phyloP scores from a whole-genome alignment of 2,888 invertebrate genomes.

The Myopa tessellatipennis region DNA sequence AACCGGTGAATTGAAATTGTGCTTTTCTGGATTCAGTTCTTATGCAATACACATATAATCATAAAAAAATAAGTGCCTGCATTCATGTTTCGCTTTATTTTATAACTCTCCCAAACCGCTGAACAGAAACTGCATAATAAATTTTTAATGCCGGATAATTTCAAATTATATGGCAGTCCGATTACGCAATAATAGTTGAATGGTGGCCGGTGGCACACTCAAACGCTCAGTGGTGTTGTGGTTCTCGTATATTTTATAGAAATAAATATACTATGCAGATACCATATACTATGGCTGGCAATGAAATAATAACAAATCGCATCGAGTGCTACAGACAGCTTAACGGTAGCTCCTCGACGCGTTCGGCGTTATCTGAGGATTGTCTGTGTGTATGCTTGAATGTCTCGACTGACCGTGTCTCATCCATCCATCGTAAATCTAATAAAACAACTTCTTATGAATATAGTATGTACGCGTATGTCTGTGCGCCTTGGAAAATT shows the following conservation, averaged over 20 bases:
- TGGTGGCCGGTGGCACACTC: too few species aligned
- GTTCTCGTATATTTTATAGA: not conserved
- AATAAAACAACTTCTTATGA: conserved; percentile 29
- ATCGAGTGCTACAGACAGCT: not conserved
- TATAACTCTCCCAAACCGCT: not conserved
- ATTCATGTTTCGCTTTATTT: too few species aligned
- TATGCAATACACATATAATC: too few species aligned
- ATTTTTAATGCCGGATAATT: not conserved
- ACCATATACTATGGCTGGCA: not conserved
- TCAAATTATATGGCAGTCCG: not conserved
- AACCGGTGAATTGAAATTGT: too few species aligned
- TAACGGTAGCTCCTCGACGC: conserved; percentile 8
- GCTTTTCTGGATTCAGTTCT: too few species aligned
- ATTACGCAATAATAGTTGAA: not conserved
- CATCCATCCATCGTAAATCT: conserved; percentile 12
- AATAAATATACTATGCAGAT: not conserved
- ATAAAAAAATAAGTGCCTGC: too few species aligned
- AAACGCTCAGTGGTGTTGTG: too few species aligned
- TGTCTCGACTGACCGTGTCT: not conserved
- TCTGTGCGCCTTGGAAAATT: not conserved
- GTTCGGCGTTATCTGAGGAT: not conserved
- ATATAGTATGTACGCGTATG: not conserved
- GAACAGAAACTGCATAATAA: not conserved
- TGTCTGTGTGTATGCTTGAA: not conserved
- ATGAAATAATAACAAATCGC: conserved; percentile 12